Conservation (phyloP, 2,888 invertebrate species). For the Tachina lurida region DNA sequence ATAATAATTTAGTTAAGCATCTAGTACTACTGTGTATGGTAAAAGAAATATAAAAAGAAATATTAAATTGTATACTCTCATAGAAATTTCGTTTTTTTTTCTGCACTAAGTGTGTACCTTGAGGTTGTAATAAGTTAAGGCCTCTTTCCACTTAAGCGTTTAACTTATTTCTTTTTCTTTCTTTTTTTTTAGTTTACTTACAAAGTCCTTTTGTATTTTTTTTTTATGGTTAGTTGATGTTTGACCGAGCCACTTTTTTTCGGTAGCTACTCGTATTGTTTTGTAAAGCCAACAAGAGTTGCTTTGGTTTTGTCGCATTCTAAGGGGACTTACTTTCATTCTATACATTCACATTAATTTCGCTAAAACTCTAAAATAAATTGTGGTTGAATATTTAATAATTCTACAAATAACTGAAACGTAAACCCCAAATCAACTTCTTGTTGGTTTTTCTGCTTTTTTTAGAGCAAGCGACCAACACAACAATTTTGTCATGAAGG, state of each 20-base stretch:
- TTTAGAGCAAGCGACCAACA: slow-evolving; percentile 9
- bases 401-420: slow-evolving; percentile 44
- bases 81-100: slow-evolving; percentile 7
- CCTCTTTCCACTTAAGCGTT: slow-evolving; percentile 28
- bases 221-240: slow-evolving; percentile 12
- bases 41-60: slow-evolving; percentile 15
- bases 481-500: slow-evolving; percentile 44
- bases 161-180: slow-evolving; percentile 11
- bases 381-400: slow-evolving; percentile 65
- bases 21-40: slow-evolving; percentile 20
- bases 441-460: slow-evolving; percentile 8
- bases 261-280: slow-evolving; percentile 60
- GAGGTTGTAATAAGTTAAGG: slow-evolving; percentile 44
- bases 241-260: slow-evolving; percentile 20
- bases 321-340: slow-evolving; percentile 63
- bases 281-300: slow-evolving; percentile 57
- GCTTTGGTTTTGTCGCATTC: slow-evolving; percentile 69
- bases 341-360: slow-evolving; percentile 27
- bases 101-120: slow-evolving; percentile 15
- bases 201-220: slow-evolving; percentile 38
- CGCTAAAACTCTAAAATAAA: slow-evolving; percentile 66
- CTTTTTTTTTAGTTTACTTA: neutral
- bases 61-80: slow-evolving; percentile 31
- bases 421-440: slow-evolving; percentile 58
- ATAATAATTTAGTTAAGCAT: slow-evolving; percentile 64